Conservation (phyloP, 1,140 invertebrate species). For the Lepidurus apus region DNA sequence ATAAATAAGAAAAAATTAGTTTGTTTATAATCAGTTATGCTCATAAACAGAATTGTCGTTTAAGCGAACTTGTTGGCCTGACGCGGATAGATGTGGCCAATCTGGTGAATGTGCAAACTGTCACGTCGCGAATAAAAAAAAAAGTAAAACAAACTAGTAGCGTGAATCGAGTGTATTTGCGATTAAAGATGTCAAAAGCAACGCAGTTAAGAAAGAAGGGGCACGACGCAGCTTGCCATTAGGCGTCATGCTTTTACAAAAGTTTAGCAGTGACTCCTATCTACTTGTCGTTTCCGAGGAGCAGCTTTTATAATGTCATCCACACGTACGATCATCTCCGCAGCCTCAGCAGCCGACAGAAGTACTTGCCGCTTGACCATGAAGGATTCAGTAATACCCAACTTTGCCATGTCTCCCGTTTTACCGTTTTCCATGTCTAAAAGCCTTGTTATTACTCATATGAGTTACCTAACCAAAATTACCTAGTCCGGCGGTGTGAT, state of each 20-base stretch:
- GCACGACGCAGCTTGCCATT: background rate
- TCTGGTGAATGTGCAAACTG: no score
- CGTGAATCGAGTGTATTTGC: no score
- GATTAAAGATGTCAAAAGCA: no score
- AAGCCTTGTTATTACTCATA: constrained; percentile 35
- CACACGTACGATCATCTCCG: constrained; percentile 97
- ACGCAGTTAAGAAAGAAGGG: no score
- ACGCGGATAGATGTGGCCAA: no score
- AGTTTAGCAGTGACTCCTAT: constrained; percentile 75
- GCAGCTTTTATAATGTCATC: constrained; percentile 95
- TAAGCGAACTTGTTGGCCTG: no score
- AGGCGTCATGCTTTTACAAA: background rate
- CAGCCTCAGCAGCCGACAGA: constrained; percentile 90
- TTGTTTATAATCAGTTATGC: no score
- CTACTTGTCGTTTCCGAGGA: constrained; percentile 80
- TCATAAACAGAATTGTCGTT: no score
- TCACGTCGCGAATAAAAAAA: no score
- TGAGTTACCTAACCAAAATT: constrained; percentile 38
- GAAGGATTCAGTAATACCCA: constrained; percentile 95
- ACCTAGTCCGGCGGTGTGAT: constrained; percentile 76
- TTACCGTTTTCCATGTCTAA: constrained; percentile 80
- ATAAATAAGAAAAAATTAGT: no score
- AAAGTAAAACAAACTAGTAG: no score
- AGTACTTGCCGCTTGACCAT: constrained; percentile 94
- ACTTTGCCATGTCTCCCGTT: constrained; percentile 75